Evolutionary conservation across 2,888 invertebrate species (phyloP).

Genomic region (Nowickia ferox): DNA sequence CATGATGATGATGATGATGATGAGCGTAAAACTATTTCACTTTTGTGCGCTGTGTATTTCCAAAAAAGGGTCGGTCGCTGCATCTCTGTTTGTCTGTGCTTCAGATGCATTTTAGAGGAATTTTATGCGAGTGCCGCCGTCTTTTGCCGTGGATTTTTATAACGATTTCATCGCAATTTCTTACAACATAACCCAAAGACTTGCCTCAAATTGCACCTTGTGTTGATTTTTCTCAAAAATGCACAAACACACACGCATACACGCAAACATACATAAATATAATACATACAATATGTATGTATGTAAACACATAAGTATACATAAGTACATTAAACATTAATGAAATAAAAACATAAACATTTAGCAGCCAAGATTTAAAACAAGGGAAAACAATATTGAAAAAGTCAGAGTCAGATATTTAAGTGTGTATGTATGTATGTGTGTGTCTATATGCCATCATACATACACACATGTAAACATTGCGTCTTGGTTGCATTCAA

Average conservation of each 20-base stretch:
- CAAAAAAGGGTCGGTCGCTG: slow-evolving; percentile 33
- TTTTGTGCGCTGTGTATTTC: slow-evolving; percentile 7
- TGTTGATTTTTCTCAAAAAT: slow-evolving; percentile 48
- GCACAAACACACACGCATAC: slow-evolving; percentile 6
- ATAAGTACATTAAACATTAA: neutral
- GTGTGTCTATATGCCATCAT: too few species aligned
- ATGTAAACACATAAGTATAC: too few species aligned
- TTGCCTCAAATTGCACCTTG: slow-evolving; percentile 63
- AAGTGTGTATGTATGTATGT: too few species aligned
- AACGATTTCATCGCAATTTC: slow-evolving; percentile 65
- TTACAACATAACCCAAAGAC: slow-evolving; percentile 27
- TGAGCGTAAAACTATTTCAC: slow-evolving; percentile 36
- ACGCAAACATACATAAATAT: neutral
- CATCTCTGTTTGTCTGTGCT: slow-evolving; percentile 16
- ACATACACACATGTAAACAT: slow-evolving; percentile 10
- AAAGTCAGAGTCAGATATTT: slow-evolving; percentile 21
- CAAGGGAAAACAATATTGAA: slow-evolving; percentile 39
- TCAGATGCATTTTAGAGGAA: slow-evolving; percentile 16
- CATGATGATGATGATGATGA: slow-evolving; percentile 44
- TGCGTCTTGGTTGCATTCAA: slow-evolving; percentile 44
- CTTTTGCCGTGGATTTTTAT: slow-evolving; percentile 31
- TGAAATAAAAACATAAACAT: slow-evolving; percentile 27
- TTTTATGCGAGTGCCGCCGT: neutral
- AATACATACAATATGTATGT: too few species aligned
- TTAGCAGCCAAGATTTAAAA: neutral